Base-by-base conservation (phyloP, 1,140 invertebrate genomes). In the Drosophila ananassae region DNA sequence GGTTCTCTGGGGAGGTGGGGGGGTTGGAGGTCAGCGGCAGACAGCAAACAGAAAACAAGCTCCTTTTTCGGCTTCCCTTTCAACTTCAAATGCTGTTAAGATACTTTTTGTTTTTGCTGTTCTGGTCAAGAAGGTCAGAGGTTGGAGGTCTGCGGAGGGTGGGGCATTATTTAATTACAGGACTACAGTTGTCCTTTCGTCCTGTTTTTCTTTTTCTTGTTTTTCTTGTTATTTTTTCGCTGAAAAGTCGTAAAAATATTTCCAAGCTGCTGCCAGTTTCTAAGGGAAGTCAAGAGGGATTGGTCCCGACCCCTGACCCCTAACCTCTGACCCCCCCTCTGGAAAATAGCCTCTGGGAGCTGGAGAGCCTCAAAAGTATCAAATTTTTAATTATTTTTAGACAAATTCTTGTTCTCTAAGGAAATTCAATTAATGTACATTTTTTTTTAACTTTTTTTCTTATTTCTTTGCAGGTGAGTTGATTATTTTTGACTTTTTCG, bases 31-130 rank as follows among this genome's bases (percentile, higher is more conserved):
- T 66, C 62, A 37, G 17, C 39, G 53, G 57, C 46, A 44, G 39
- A 44, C 39, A 13, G 39, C n/a, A 44, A 37, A 46, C 41, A 56
- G 53, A 8, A 53, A 44, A 32, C 61, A 56, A 37, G 44, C 44
- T 69, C 37, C 46, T 61, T 60, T 69, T 57, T 47, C 59, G 39
- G 44, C 46, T 44, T 25, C 39, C 60, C 55, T 80, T 82, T 81
- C 58, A 76, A 81, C 82, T 82, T 85, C 71, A 78, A 87, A 85
- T 87, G 82, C 66, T 61, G 78, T 87, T 78, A 68, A 87, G 78
- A 82, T 78, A 76, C 78, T 64, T 89, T 72, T 72, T 63, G 32
- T 55, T 58, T 39, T 55, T 73, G 47, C 30, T 57, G 61, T 60
- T 62, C 17, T 73, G 54, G 57, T 67, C 30, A 52, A 28, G 46